Conservation (phyloP, 2,113 vertebrate genomes). For the Sylvietta virens region DNA sequence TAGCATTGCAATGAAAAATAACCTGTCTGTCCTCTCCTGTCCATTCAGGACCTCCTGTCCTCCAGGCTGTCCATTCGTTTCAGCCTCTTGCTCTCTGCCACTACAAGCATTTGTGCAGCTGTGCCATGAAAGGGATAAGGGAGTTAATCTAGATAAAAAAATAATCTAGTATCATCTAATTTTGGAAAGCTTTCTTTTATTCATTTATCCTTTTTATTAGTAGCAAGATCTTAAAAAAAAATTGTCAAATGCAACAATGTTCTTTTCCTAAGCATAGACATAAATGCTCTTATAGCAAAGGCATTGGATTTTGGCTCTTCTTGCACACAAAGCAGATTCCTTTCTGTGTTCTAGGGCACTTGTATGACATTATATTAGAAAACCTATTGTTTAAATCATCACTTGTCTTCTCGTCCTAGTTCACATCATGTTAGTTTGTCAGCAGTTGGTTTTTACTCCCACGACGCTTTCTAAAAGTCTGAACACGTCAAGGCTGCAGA, state of each 20-base stretch:
- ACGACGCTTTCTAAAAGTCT: background rate
- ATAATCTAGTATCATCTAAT: background rate
- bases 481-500: fast-evolving
- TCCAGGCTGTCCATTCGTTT: background rate
- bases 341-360: background rate
- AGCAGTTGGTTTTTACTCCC: background rate
- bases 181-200: background rate
- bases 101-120: background rate
- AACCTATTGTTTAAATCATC: background rate
- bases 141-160: background rate
- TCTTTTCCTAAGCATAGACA: background rate
- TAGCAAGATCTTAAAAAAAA: background rate
- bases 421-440: background rate
- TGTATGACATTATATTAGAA: background rate
- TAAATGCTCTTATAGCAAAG: background rate
- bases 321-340: background rate
- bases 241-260: background rate
- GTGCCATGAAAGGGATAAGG: background rate
- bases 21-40: background rate
- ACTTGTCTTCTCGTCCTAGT: background rate
- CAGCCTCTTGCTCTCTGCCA: background rate
- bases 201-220: background rate
- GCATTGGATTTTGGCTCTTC: background rate
- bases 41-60: too few relatives aligned
- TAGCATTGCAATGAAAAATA: background rate